These are phyloP conservation scores for Napeogenes inachia DNA, from an alignment of 2,888 invertebrate species.

Conservation along the genomic window DNA sequence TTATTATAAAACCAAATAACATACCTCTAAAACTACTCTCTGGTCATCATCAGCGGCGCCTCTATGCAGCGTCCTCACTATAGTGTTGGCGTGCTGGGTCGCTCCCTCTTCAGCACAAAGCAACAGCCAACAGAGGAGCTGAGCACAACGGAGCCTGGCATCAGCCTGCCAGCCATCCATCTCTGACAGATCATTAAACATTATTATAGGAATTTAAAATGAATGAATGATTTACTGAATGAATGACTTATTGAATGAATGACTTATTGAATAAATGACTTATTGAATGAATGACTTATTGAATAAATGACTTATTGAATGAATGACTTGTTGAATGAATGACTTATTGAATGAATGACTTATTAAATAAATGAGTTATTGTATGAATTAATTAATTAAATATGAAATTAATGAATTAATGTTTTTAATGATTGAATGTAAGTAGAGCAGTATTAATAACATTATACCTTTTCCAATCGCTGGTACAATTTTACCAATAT, in stretches of 20 bases:
- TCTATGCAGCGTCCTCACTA: conserved; percentile 67
- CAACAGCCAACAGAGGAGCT: conserved; percentile 83
- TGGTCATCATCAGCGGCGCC: conserved; percentile 83
- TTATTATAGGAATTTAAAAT: not conserved
- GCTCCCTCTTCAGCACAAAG: conserved; percentile 85
- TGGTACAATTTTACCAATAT: conserved; percentile 84
- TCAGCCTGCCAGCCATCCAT: conserved; percentile 86
- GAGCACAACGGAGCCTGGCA: conserved; percentile 83
- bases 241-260: no score
- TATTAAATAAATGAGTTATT: no score
- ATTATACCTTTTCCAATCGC: conserved; percentile 77
- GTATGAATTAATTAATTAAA: no score
- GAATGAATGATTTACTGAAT: no score
- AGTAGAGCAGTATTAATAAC: not conserved
- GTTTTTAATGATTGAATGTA: no score
- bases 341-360: no score
- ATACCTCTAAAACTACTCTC: conserved; percentile 77
- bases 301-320: no score
- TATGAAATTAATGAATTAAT: no score
- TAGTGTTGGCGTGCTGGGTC: conserved; percentile 82
- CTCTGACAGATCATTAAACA: conserved; percentile 60
- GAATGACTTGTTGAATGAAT: no score
- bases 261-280: no score
- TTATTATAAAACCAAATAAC: not conserved
- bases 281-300: no score